phyloP scores from a whole-genome alignment of 2,113 vertebrate species.

The Crotalus viridis region DNA sequence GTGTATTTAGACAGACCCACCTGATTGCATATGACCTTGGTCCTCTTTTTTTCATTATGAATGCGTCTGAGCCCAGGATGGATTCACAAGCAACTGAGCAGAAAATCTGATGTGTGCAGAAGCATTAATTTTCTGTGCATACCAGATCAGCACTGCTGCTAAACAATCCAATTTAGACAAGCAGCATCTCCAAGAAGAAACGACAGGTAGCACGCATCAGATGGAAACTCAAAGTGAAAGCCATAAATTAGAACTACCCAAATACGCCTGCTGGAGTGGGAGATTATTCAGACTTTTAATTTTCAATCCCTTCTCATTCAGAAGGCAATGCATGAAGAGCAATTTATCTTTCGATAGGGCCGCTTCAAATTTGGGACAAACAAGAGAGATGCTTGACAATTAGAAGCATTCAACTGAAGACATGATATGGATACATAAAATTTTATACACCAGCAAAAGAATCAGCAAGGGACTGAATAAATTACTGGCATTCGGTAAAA shows the following conservation, averaged over 20 bases:
- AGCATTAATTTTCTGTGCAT: slow-evolving; percentile 31
- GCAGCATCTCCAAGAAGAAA: not conserved
- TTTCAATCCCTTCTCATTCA: slow-evolving; percentile 24
- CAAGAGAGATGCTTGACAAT: not conserved
- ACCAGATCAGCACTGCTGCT: slow-evolving; percentile 9
- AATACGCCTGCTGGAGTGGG: not conserved
- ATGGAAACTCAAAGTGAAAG: slow-evolving; percentile 28
- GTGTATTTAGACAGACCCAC: slow-evolving; percentile 1
- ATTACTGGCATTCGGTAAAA: not conserved
- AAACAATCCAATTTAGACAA: slow-evolving; percentile 23
- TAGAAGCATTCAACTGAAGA: slow-evolving; percentile 17
- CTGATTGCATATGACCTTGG: slow-evolving; percentile 29
- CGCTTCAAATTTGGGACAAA: slow-evolving; percentile 13
- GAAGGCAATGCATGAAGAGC: slow-evolving; percentile 13
- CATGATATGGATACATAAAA: slow-evolving; percentile 23
- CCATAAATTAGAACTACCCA: slow-evolving; percentile 26
- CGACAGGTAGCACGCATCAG: not conserved
- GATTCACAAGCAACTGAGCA: slow-evolving; percentile 27
- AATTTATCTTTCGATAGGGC: slow-evolving; percentile 20
- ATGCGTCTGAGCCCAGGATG: not conserved
- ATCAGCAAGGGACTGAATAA: not conserved
- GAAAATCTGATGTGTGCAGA: slow-evolving; percentile 18
- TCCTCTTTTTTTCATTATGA: slow-evolving; percentile 10
- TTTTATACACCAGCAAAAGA: not conserved
- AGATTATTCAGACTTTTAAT: slow-evolving; percentile 38